Evolutionary conservation across 2,797 vertebrate species (phyloP), one percentile per base, ranked within the genome.

Genomic region (Uromys caudimaculatus): DNA sequence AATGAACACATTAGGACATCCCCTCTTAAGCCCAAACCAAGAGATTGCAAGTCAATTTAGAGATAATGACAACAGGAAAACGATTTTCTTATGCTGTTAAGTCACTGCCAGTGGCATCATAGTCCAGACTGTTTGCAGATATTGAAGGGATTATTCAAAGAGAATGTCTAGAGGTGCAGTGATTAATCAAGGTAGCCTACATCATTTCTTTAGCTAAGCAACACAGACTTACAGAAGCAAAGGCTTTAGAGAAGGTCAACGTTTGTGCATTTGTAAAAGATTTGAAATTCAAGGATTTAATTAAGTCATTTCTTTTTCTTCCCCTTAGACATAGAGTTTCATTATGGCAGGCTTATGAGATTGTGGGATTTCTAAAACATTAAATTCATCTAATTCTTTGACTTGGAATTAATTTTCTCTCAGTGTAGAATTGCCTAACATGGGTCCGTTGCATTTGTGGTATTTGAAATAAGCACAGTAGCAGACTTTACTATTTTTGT

Each of bases 241-340:
- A 81, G 14, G 24, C 69, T 38, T 93, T 71, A 47, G 54, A 94
- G 21, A 89, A 78, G 7, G 54, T 47, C 50, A 96, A 92, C 73
- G 92, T 94, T 92, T 73, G 29, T 88, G 50, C 52, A 16, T 32
- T 50, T 92, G 50, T 32, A 56, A 91, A 90, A 89, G 6, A 93
- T 82, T 78, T 88, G 60, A 56, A 97, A 90, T 91, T 78, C 71
- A 94, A 89, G 6, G 17, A 89, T 81, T 88, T 96, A 97, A 93
- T 95, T 89, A 91, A 95, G 79, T 88, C 24, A 79, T 83, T 95
- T 89, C 44, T 86, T 93, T 87, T 64, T 71, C 52, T 14, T 2
- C 41, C 23, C 3, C 3, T 88, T 92, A 94, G 78, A 86, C 56
- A 69, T 10, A 58, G 14, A 83, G 71, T 97, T 97, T 97, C 38